Conservation (phyloP, 1,140 invertebrate genomes). For the Leptopilina clavipes region DNA sequence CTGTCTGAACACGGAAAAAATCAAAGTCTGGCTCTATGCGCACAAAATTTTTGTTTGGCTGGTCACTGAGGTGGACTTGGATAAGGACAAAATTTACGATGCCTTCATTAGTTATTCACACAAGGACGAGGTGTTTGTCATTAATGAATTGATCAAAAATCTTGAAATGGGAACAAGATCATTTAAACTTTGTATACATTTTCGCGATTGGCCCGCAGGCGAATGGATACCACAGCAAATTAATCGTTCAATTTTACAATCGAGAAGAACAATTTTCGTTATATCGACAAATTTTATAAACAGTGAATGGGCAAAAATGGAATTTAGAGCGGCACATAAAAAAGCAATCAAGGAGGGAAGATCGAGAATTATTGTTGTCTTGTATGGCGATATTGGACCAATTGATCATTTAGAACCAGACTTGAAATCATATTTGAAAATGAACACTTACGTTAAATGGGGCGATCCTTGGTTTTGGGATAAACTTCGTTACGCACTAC, state of each 20-base stretch:
- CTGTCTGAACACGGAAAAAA: conserved; percentile 77
- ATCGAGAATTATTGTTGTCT: conserved; percentile 79
- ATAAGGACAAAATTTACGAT: conserved; percentile 85
- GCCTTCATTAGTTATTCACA: conserved; percentile 89
- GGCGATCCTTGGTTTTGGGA: conserved; percentile 82
- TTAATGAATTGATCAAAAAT: conserved; percentile 78
- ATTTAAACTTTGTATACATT: conserved; percentile 83
- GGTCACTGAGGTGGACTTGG: conserved; percentile 81
- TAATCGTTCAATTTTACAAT: conserved; percentile 81
- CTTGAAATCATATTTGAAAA: conserved; percentile 82
- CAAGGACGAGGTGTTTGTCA: conserved; percentile 83
- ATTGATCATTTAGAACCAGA: conserved; percentile 80
- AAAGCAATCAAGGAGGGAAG: conserved; percentile 81
- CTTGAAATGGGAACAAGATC: conserved; percentile 77
- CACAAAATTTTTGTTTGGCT: conserved; percentile 78
- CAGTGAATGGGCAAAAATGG: conserved; percentile 86
- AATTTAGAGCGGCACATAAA: conserved; percentile 85
- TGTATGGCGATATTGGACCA: conserved; percentile 82
- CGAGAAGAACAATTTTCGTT: conserved; percentile 85
- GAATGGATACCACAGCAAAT: conserved; percentile 86
- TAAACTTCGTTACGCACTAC: conserved; percentile 46
- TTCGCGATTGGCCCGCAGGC: conserved; percentile 84
- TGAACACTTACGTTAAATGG: conserved; percentile 88
- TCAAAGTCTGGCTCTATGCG: conserved; percentile 81
- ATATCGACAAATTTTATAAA: conserved; percentile 85